A percentile compares a stretch with the other conserved stretches of the same genome.
These are phyloP conservation scores for Phalacrocorax aristotelis DNA, from an alignment of 2,113 vertebrate genomes.

Conservation along the genomic window DNA sequence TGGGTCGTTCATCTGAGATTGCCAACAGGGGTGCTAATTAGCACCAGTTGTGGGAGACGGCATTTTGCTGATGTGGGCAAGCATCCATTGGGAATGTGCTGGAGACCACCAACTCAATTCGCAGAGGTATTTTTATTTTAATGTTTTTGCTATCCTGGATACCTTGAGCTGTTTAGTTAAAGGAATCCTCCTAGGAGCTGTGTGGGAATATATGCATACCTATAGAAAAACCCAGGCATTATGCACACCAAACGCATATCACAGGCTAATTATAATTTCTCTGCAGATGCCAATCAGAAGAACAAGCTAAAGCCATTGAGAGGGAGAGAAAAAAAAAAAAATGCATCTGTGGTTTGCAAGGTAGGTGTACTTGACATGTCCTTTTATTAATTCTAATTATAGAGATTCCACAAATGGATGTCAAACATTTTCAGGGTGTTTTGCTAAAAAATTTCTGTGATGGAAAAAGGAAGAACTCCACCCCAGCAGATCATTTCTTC, in stretches of 20 bases:
- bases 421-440: slow-evolving; percentile 54
- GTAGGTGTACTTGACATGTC: slow-evolving; percentile 49
- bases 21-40: neutral
- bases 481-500: slow-evolving; percentile 21
- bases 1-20: neutral
- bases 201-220: slow-evolving; percentile 1
- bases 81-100: neutral
- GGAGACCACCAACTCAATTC: neutral
- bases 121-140: neutral
- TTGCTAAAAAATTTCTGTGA: slow-evolving; percentile 44
- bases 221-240: neutral
- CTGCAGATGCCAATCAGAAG: slow-evolving; percentile 2
- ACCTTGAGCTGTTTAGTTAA: neutral
- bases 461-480: slow-evolving; percentile 64
- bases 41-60: neutral
- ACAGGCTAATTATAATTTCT: neutral
- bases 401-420: slow-evolving; percentile 72
- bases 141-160: neutral
- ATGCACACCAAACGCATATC: neutral
- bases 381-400: slow-evolving; percentile 73
- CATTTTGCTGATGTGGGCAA: neutral
- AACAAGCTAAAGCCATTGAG: neutral
- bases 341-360: neutral
- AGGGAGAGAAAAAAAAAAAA: neutral
- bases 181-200: neutral